phyloP scores from a whole-genome alignment of 92 coral and sea anemone species.

The Metridium senile region DNA sequence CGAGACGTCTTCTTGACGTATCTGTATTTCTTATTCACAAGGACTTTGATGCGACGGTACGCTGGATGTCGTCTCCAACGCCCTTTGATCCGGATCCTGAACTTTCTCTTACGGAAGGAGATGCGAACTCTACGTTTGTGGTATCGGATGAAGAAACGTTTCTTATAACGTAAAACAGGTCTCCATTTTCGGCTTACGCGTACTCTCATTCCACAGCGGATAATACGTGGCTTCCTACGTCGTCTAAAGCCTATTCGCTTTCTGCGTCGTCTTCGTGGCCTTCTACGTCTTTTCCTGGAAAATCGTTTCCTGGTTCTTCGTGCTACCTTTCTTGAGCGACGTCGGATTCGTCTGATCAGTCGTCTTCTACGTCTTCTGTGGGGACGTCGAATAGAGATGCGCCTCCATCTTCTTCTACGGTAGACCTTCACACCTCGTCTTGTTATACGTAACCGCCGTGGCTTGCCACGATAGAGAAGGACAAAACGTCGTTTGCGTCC shows the following conservation, averaged over 20 bases:
- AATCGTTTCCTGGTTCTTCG: background rate
- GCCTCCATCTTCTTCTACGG: constrained; percentile 5
- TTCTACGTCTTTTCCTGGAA: background rate
- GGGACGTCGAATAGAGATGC: background rate
- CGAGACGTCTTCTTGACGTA: constrained; percentile 14
- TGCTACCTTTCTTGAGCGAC: constrained; percentile 2
- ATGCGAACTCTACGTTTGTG: background rate
- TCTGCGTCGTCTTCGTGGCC: constrained; percentile 10
- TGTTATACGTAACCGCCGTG: background rate
- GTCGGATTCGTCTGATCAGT: background rate
- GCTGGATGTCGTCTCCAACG: constrained; percentile 12
- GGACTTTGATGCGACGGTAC: constrained; percentile 12
- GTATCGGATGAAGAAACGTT: constrained; percentile 6
- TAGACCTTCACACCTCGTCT: background rate
- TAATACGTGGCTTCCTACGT: constrained; percentile 10
- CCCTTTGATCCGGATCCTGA: constrained; percentile 9
- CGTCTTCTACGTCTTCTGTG: constrained; percentile 10
- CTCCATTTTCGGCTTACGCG: constrained; percentile 15
- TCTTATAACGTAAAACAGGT: constrained; percentile 12
- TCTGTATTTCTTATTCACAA: background rate
- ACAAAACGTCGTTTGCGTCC: constrained; percentile 9
- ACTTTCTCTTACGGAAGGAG: constrained; percentile 7
- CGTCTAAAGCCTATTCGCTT: background rate
- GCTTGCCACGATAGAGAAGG: background rate
- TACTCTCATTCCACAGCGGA: constrained; percentile 16